Evolutionary conservation across 2,113 vertebrate species (phyloP).

Genomic region (Nettapus auritus): DNA sequence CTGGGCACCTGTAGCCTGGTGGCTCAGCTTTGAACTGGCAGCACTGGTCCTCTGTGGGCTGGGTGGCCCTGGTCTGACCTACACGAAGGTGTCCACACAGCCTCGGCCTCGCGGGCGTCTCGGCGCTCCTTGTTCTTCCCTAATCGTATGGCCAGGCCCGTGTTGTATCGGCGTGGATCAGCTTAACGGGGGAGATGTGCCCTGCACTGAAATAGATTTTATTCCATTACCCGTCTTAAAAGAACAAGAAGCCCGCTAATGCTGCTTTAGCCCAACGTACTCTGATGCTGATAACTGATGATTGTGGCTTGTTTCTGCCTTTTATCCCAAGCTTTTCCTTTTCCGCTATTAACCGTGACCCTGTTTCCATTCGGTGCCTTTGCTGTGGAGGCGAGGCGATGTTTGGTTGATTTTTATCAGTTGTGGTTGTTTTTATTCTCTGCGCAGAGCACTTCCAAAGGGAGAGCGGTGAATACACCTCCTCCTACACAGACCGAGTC

Average conservation of each 20-base stretch:
- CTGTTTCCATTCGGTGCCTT: slow-evolving; percentile 13
- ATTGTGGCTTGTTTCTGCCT: slow-evolving; percentile 11
- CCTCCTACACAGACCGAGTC: neutral
- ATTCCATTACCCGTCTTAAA: neutral
- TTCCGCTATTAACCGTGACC: slow-evolving; percentile 4
- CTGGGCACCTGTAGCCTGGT: neutral
- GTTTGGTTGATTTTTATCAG: slow-evolving; percentile 1
- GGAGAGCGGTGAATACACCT: neutral
- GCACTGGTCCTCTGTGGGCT: neutral
- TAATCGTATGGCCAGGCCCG: rapidly evolving
- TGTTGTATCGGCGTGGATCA: rapidly evolving
- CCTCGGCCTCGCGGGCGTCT: neutral
- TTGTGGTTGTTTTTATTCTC: neutral
- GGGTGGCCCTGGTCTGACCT: rapidly evolving
- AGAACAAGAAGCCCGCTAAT: neutral
- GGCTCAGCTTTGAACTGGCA: neutral
- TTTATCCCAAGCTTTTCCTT: slow-evolving; percentile 22
- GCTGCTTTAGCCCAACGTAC: neutral
- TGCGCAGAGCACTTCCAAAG: neutral
- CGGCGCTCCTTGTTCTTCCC: neutral
- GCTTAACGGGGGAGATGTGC: neutral
- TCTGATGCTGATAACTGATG: slow-evolving; percentile 26
- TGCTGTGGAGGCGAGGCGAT: neutral
- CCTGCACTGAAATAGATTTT: neutral
- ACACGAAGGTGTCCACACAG: rapidly evolving